Evolutionary conservation across 2,113 vertebrate genomes (phyloP).

Genomic region (Nycticryphes semicollaris): DNA sequence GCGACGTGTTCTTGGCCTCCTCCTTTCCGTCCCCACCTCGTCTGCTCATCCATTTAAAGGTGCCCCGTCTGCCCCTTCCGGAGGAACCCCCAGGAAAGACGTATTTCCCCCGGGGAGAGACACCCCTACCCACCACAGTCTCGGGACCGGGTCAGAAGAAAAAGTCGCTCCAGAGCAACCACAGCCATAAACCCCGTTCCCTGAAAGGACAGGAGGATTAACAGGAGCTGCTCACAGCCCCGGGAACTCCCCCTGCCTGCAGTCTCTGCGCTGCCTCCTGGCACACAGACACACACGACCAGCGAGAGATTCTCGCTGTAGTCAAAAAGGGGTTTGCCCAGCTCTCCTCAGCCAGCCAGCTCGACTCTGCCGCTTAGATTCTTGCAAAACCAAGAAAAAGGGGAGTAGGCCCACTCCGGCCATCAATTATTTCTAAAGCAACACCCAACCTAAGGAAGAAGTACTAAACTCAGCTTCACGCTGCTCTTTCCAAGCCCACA

Average conservation of each 20-base stretch:
- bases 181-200: background rate
- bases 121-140: background rate
- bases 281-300: background rate
- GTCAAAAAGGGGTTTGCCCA: background rate
- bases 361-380: background rate
- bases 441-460: background rate
- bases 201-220: conserved; percentile 54
- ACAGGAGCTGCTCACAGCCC: conserved; percentile 32
- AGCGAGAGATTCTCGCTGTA: background rate
- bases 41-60: background rate
- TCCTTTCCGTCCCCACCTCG: background rate
- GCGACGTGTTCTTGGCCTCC: background rate
- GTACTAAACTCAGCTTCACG: background rate
- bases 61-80: background rate
- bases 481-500: background rate
- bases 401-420: background rate
- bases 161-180: conserved; percentile 22
- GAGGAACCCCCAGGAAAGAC: background rate
- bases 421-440: background rate
- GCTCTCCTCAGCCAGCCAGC: background rate
- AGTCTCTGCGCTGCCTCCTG: conserved; percentile 22
- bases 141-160: background rate
- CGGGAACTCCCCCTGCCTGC: conserved; percentile 68
- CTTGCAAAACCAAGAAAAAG: background rate
- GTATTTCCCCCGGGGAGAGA: background rate